Evolutionary conservation across 1,140 invertebrate species (phyloP).

Genomic region (Bombus picipes): DNA sequence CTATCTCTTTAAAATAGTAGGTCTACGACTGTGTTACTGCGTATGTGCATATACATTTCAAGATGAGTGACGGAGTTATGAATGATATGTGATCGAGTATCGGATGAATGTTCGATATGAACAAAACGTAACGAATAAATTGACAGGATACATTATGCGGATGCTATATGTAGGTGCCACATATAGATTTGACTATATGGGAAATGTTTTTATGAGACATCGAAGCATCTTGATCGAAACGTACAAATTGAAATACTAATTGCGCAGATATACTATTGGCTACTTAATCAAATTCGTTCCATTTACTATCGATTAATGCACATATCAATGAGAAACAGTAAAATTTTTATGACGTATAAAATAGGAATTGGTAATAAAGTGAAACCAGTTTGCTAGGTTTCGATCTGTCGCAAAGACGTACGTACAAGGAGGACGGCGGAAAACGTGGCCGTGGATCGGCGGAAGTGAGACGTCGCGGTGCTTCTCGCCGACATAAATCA

Average conservation of each 20-base stretch:
- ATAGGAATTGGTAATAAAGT: neutral
- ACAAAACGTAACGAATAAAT: too few relatives aligned
- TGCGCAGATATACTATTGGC: too few relatives aligned
- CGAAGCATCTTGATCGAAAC: too few relatives aligned
- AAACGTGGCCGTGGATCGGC: constrained; percentile 32
- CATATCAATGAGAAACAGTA: neutral
- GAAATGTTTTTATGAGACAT: too few relatives aligned
- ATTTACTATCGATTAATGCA: neutral
- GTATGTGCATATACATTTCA: neutral
- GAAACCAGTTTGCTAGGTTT: neutral
- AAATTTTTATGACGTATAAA: neutral
- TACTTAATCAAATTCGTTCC: too few relatives aligned
- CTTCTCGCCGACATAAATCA: constrained; percentile 58
- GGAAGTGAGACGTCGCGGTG: constrained; percentile 62
- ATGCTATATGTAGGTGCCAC: too few relatives aligned
- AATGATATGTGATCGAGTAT: neutral
- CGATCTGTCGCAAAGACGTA: constrained; percentile 14
- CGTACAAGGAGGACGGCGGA: neutral
- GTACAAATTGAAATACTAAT: too few relatives aligned
- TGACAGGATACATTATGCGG: too few relatives aligned
- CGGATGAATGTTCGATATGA: too few relatives aligned
- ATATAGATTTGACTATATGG: too few relatives aligned
- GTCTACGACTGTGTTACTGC: too few relatives aligned
- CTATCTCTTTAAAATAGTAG: neutral
- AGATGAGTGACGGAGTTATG: neutral